Evolutionary conservation across 2,113 vertebrate species (phyloP), one percentile per base, ranked within the genome.

Genomic region (Vireo altiloquus): DNA sequence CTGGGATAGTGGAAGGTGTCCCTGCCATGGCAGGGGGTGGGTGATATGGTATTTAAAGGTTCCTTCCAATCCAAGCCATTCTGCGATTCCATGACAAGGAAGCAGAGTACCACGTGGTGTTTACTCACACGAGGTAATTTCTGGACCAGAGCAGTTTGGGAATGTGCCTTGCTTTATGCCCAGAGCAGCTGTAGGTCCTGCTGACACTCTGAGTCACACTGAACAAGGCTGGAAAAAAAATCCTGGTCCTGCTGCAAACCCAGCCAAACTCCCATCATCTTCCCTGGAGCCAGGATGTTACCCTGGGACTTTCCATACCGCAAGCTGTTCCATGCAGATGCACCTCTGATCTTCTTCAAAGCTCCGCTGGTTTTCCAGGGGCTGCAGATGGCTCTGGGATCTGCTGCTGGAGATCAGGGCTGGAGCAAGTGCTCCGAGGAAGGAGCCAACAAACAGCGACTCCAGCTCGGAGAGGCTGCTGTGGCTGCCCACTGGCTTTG

Each of bases 241-340:
- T 1, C 40, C 42, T 76, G 4, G 24, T 72, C 37, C 46, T 42
- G 24, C 22, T 83, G 16, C 40, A 80, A 76, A 42, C 42, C 0
- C 71, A 76, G 35, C 72, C 50, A 70, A 75, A 56, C 25, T 70
- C 25, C n/a, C 27, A 31, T 16, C n/a, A 65, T 25, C 31, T 81
- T 69, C 10, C 6, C n/a, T 2, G 0, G 31, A 61, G 42, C 64
- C 87, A 54, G 70, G 79, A 68, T 19, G 11, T 76, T 20, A 92
- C 23, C 44, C 49, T 64, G 53, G 40, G 66, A 86, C 40, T 18
- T 40, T 40, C 15, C 0, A 4, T 49, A 15, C 33, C 0, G 0
- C 76, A 65, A 82, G 37, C 63, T 89, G 63, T 16, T 91, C 72
- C 10, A 9, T 22, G 77, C 81, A 91, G 81, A 75, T 50, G 56